A percentile compares a stretch with the other conserved stretches of the same genome.
phyloP scores from a whole-genome alignment of 1,140 invertebrate genomes.

The Heliconius eleuchia region DNA sequence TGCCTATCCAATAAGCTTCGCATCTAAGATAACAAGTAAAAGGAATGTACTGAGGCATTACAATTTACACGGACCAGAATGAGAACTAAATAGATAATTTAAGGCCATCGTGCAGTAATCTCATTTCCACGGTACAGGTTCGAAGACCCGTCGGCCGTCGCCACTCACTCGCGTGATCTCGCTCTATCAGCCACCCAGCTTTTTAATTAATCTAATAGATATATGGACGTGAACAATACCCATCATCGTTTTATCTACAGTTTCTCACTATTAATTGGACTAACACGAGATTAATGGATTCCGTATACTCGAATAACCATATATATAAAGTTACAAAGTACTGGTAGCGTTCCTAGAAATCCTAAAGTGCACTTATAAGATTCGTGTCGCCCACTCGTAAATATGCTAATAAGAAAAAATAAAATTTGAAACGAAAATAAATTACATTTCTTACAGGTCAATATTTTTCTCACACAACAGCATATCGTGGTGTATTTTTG shows the following conservation, averaged over 20 bases:
- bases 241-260: slow-evolving; percentile 42
- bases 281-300: slow-evolving; percentile 18
- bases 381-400: neutral
- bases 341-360: neutral
- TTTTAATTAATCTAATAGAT: slow-evolving; percentile 75
- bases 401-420: neutral
- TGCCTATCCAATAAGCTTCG: neutral
- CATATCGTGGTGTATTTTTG: slow-evolving; percentile 52
- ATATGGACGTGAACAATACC: slow-evolving; percentile 43
- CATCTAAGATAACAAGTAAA: slow-evolving; percentile 22
- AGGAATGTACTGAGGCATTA: slow-evolving; percentile 42
- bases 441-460: neutral
- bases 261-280: slow-evolving; percentile 26
- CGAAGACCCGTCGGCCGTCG: slow-evolving; percentile 55
- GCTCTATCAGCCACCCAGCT: slow-evolving; percentile 51
- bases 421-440: neutral
- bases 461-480: slow-evolving; percentile 5
- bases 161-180: slow-evolving; percentile 53
- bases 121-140: slow-evolving; percentile 73
- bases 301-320: neutral
- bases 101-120: slow-evolving; percentile 69
- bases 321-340: neutral
- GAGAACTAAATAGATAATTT: slow-evolving; percentile 66
- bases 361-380: neutral
- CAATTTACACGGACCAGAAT: slow-evolving; percentile 45